phyloP scores from a whole-genome alignment of 2,113 vertebrate species.

The Xyliphius kryptos region DNA sequence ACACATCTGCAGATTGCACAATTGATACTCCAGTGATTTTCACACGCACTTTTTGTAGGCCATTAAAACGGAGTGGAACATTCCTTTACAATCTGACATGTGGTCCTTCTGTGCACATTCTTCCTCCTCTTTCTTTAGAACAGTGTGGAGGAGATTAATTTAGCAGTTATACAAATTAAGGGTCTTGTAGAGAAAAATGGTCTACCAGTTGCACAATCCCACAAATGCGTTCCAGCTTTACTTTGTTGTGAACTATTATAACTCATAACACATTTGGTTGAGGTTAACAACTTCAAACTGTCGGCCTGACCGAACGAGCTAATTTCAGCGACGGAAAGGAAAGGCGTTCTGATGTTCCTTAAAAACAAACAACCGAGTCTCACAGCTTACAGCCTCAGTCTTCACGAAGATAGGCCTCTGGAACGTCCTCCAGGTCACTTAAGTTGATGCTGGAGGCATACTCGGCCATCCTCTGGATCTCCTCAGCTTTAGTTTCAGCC shows the following conservation, averaged over 20 bases:
- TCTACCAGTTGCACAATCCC: background rate
- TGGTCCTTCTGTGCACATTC: no score
- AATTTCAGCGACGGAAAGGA: no score
- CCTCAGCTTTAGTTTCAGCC: slow-evolving; percentile 76
- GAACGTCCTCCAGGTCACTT: slow-evolving; percentile 50
- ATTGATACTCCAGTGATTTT: no score
- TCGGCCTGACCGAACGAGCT: no score
- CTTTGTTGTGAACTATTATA: no score
- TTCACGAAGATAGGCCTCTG: slow-evolving; percentile 68
- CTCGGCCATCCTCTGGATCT: slow-evolving; percentile 60
- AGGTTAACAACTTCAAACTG: no score
- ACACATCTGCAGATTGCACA: no score
- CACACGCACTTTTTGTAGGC: no score
- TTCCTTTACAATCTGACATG: no score
- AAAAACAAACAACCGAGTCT: no score
- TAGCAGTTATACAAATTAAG: background rate
- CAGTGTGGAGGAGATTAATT: background rate
- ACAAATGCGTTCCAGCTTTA: background rate
- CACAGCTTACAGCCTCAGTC: slow-evolving; percentile 47
- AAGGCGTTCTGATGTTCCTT: background rate
- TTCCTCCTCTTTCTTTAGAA: background rate
- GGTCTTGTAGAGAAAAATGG: background rate
- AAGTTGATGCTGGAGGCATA: slow-evolving; percentile 42
- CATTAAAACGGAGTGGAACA: no score
- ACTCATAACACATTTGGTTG: no score